Evolutionary conservation across 2,113 vertebrate species (phyloP).

Genomic region (Bolborhynchus lineola): DNA sequence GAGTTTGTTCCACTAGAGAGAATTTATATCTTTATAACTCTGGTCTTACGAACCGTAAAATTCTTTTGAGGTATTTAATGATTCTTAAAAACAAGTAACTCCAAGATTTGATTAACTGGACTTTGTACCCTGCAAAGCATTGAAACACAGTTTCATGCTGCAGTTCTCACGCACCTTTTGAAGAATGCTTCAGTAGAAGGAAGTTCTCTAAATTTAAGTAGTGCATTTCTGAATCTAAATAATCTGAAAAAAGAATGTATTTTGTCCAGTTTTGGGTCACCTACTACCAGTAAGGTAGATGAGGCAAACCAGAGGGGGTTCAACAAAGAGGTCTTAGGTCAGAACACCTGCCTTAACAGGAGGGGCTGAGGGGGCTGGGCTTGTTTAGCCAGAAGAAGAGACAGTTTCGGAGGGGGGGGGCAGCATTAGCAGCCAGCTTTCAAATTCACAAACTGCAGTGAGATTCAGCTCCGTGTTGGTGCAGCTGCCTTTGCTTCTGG

Average conservation of each 20-base stretch:
- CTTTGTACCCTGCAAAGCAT: not conserved
- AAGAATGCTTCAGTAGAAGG: not conserved
- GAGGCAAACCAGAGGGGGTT: not conserved
- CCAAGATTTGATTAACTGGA: not conserved
- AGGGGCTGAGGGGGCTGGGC: not conserved
- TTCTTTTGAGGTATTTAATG: not conserved
- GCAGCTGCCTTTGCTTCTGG: not conserved
- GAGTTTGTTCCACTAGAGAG: not conserved
- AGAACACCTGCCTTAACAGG: not conserved
- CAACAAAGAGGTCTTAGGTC: not conserved
- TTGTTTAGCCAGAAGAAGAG: not conserved
- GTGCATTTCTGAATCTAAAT: not conserved
- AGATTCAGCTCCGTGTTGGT: not conserved
- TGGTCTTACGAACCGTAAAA: not conserved
- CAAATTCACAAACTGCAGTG: not conserved
- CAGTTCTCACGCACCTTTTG: not conserved
- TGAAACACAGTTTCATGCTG: not conserved
- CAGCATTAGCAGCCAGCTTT: not conserved
- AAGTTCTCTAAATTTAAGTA: not conserved
- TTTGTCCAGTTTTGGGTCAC: not conserved
- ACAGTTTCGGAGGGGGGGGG: rapidly evolving
- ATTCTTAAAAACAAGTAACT: not conserved
- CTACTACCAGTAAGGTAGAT: not conserved
- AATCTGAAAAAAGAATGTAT: not conserved
- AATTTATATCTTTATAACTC: not conserved